Percentiles rank a stretch among this genome's conserved stretches.
phyloP scores from a whole-genome alignment of 2,113 vertebrate genomes.

The Tautogolabrus adspersus region DNA sequence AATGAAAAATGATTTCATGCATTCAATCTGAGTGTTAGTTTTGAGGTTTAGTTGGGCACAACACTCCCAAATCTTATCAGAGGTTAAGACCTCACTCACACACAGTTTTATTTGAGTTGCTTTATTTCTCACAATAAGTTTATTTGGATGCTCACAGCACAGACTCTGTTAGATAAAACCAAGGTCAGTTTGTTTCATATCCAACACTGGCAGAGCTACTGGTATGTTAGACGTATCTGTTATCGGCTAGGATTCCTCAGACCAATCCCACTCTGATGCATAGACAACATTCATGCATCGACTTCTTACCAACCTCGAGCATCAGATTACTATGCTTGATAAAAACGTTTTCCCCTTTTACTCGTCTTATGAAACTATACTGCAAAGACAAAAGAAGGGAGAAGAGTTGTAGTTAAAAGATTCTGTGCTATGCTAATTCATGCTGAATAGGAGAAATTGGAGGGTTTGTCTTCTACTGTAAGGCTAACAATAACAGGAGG shows the following conservation, averaged over 20 bases:
- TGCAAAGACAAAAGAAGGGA: slow-evolving; percentile 89
- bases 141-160: slow-evolving; percentile 47
- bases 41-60: slow-evolving; percentile 43
- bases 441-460: slow-evolving; percentile 37
- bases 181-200: not conserved
- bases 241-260: slow-evolving; percentile 38
- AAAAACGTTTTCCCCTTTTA: slow-evolving; percentile 97
- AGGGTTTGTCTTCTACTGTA: slow-evolving; percentile 49
- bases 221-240: not conserved
- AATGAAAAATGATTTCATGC: slow-evolving; percentile 51
- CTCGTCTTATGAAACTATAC: slow-evolving; percentile 96
- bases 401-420: slow-evolving; percentile 65
- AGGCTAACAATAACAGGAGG: slow-evolving; percentile 13
- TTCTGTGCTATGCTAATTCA: not conserved
- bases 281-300: slow-evolving; percentile 79
- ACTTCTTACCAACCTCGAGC: slow-evolving; percentile 95
- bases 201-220: not conserved
- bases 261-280: slow-evolving; percentile 74
- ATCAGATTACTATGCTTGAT: slow-evolving; percentile 99
- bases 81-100: slow-evolving; percentile 15
- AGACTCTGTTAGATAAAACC: slow-evolving; percentile 12
- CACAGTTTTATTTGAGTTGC: not conserved
- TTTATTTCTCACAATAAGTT: slow-evolving; percentile 49
- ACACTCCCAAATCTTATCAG: slow-evolving; percentile 64
- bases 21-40: slow-evolving; percentile 32